Percentiles rank a stretch among this genome's conserved stretches.
phyloP scores from a whole-genome alignment of 2,113 vertebrate species.

The Ardeotis arabs region DNA sequence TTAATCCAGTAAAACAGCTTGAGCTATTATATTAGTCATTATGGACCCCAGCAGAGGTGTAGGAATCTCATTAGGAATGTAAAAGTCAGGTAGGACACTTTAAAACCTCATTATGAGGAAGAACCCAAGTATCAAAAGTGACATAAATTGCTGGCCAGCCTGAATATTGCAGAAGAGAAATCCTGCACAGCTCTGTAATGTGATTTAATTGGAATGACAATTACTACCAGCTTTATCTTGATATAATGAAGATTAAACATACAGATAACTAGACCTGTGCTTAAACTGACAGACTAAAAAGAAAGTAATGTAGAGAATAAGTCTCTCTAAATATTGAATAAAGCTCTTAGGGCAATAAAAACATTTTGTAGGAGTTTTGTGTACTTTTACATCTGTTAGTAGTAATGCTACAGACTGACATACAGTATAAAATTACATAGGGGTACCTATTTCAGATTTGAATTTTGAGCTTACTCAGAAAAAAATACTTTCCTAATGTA shows the following conservation, averaged over 20 bases:
- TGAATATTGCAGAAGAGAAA: neutral
- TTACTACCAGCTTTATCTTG: conserved; percentile 31
- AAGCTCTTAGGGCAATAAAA: neutral
- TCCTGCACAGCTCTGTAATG: neutral
- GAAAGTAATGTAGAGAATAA: neutral
- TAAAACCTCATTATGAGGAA: conserved; percentile 45
- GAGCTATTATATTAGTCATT: conserved; percentile 5
- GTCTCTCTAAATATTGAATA: neutral
- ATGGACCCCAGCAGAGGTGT: conserved; percentile 39
- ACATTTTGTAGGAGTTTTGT: neutral
- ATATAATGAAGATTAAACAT: conserved; percentile 34
- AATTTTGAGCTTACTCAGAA: neutral
- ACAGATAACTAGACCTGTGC: neutral
- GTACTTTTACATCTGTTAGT: neutral
- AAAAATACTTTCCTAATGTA: neutral
- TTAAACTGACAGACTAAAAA: neutral
- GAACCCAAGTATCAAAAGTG: conserved; percentile 18
- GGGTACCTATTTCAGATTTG: neutral
- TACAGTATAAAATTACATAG: neutral
- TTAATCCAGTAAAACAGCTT: neutral
- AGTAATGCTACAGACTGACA: neutral
- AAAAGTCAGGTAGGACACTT: conserved; percentile 47
- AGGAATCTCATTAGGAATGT: conserved; percentile 49
- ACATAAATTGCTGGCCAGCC: conserved; percentile 38
- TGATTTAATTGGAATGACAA: conserved; percentile 14